Evolutionary conservation across 2,888 invertebrate species (phyloP).

Genomic region (Sminthurides aquaticus): DNA sequence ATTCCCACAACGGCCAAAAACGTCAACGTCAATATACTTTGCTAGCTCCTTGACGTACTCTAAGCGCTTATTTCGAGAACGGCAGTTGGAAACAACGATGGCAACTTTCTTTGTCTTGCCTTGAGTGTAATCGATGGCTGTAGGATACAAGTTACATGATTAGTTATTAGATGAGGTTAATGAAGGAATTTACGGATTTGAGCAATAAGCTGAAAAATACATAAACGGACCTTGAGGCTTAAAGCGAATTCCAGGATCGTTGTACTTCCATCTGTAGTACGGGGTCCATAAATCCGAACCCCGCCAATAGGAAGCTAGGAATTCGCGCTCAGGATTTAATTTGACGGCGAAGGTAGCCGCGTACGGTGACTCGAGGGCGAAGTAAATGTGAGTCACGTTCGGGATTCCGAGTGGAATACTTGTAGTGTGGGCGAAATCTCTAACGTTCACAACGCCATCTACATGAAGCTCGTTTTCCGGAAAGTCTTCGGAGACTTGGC

Average conservation of each 20-base stretch:
- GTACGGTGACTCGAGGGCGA: conserved; percentile 8
- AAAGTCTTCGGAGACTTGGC: too few relatives aligned
- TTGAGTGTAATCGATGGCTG: conserved; percentile 7
- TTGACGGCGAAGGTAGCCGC: background rate
- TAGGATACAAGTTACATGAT: too few relatives aligned
- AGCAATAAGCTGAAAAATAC: too few relatives aligned
- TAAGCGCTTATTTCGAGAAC: conserved; percentile 3
- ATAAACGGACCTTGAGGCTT: conserved; percentile 14
- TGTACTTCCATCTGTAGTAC: conserved; percentile 10
- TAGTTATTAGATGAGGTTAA: too few relatives aligned
- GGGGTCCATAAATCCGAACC: conserved; percentile 15
- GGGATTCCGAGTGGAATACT: background rate
- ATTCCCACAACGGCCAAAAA: conserved; percentile 15
- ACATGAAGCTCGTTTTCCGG: too few relatives aligned
- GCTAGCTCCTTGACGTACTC: conserved; percentile 9
- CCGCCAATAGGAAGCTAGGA: conserved; percentile 17
- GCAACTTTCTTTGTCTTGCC: conserved; percentile 2
- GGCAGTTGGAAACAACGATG: conserved; percentile 12
- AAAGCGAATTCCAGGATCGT: background rate
- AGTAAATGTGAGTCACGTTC: conserved; percentile 7
- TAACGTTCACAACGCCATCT: conserved; percentile 7
- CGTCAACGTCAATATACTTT: conserved; percentile 14
- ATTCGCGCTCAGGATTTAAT: conserved; percentile 1
- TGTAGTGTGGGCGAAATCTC: conserved; percentile 12
- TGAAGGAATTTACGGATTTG: too few relatives aligned